Conservation (phyloP, 2,113 vertebrate genomes). For the Halichoerus grypus region DNA sequence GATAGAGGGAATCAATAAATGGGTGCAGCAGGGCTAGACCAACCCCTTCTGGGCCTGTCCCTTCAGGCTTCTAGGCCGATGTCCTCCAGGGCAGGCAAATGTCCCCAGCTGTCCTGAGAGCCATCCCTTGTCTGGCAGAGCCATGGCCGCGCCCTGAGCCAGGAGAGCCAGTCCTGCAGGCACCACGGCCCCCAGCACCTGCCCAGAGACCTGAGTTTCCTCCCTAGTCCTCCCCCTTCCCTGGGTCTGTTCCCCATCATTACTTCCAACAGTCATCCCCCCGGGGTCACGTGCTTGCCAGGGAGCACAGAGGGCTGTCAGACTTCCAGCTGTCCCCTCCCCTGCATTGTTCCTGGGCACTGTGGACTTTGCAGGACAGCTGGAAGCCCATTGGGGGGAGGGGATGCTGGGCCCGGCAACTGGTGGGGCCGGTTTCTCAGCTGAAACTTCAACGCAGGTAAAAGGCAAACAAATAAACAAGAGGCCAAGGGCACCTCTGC, state of each 20-base stretch:
- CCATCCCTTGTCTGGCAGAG: not conserved
- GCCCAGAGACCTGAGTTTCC: constrained; percentile 74
- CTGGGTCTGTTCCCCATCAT: constrained; percentile 77
- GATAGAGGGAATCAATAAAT: accelerated
- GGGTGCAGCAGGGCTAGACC: not conserved
- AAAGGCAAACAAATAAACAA: constrained; percentile 82
- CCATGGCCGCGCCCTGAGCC: not conserved
- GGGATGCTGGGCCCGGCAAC: constrained; percentile 76
- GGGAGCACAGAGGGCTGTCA: constrained; percentile 76
- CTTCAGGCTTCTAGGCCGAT: not conserved
- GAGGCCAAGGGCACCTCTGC: constrained; percentile 63
- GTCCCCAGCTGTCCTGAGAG: not conserved
- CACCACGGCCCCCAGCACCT: not conserved
- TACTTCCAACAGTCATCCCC: constrained; percentile 77
- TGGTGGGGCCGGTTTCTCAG: constrained; percentile 82
- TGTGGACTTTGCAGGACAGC: constrained; percentile 83
- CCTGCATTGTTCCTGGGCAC: constrained; percentile 83
- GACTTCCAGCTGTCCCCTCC: constrained; percentile 81
- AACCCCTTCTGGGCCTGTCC: not conserved
- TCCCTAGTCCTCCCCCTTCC: constrained; percentile 2
- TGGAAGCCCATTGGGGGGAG: constrained; percentile 75
- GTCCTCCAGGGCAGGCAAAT: not conserved
- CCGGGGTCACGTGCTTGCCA: constrained; percentile 71
- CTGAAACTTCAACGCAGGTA: constrained; percentile 67
- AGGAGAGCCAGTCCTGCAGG: not conserved